Evolutionary conservation across 1,140 invertebrate genomes (phyloP).

Genomic region (Mycetomoellerius zeteki): DNA sequence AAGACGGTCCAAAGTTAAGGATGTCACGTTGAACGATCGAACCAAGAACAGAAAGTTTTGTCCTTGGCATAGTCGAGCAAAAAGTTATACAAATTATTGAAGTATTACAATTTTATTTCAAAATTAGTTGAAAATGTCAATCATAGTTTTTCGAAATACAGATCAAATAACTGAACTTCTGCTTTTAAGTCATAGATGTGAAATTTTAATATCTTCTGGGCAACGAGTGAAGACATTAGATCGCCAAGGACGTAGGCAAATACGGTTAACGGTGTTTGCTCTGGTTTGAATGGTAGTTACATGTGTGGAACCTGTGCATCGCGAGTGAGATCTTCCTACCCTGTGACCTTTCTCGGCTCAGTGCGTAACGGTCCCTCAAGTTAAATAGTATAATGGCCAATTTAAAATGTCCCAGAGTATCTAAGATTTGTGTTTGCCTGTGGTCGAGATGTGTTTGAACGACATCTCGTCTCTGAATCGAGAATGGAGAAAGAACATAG

Average conservation of each 20-base stretch:
- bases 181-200: background rate
- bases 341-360: constrained; percentile 66
- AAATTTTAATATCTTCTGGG: constrained; percentile 69
- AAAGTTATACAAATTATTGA: background rate
- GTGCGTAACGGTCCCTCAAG: constrained; percentile 81
- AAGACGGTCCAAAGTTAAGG: constrained; percentile 74
- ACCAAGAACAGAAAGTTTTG: constrained; percentile 76
- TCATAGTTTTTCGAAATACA: no score
- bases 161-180: no score
- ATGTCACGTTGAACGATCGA: constrained; percentile 51
- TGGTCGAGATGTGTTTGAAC: constrained; percentile 82
- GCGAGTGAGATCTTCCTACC: constrained; percentile 59
- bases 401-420: constrained; percentile 85
- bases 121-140: background rate
- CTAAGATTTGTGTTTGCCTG: constrained; percentile 84
- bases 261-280: constrained; percentile 84
- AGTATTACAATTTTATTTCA: background rate
- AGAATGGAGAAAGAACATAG: constrained; percentile 77
- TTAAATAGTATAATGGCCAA: constrained; percentile 87
- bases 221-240: constrained; percentile 78
- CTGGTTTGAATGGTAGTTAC: constrained; percentile 80
- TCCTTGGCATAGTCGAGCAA: constrained; percentile 28
- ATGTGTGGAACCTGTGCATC: constrained; percentile 76
- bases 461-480: constrained; percentile 75
- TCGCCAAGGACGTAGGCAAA: constrained; percentile 82